Evolutionary conservation across 2,113 vertebrate species (phyloP), one percentile per base, ranked within the genome.

Genomic region (Pelvicachromis taeniatus): DNA sequence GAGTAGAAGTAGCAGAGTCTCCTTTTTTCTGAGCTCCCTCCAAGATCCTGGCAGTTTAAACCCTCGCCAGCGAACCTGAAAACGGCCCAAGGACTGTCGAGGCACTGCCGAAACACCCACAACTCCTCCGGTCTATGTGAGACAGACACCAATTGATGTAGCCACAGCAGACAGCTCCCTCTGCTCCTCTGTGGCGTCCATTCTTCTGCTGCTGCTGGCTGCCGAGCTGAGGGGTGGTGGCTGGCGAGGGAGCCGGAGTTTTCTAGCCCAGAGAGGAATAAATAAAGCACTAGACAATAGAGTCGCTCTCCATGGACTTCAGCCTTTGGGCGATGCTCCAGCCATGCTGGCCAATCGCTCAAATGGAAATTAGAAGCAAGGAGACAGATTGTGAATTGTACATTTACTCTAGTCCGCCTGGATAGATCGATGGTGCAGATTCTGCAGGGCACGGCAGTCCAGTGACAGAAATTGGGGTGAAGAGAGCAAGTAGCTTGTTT

Each of bases 201-300:
- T 89, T 87, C 88, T 84, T 75, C 73, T 87, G 31, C 81, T 73
- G 86, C 87, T 87, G 73, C 86, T 52, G 70, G 70, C 85, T 78
- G 68, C 55, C 3, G 10, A 50, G 77, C 52, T 78, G 80, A 56
- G 85, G 85, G 87, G 81, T 54, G 81, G 86, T 35, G 88, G 70
- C 35, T 81, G 70, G 82, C 5, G 5, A 52, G 79, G 53, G 21
- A 45, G 55, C 4, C 45, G 21, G 77, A 78, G 77, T 68, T 90
- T 85, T 86, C 70, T 50, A 77, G 87, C 87, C 87, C 85, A 84
- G 83, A 63, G 91, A 93, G 85, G 90, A 83, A 91, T 92, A 93
- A 93, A 91, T 94, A 93, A 95, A 94, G 85, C 85, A 78, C 84
- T 17, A 93, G 88, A 95, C 94, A 94, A 93, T 94, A 88, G 87